These are phyloP conservation scores for Sympetrum striolatum DNA, from an alignment of 2,888 invertebrate species.

Conservation along the genomic window DNA sequence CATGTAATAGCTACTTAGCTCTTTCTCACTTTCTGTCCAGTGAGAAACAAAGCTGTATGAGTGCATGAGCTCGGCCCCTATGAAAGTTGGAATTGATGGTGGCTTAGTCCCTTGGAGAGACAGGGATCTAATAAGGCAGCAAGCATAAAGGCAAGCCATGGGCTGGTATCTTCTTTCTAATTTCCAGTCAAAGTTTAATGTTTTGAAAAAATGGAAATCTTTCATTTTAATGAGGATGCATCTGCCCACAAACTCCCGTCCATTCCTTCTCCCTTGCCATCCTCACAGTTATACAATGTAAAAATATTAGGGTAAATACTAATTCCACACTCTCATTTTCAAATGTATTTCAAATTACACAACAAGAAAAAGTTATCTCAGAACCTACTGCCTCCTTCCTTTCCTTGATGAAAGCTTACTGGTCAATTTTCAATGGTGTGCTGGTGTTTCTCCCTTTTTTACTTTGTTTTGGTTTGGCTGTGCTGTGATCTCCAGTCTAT, in stretches of 20 bases:
- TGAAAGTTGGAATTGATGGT: conserved; percentile 35
- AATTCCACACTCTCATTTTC: conserved; percentile 30
- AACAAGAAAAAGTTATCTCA: conserved; percentile 31
- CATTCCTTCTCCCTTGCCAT: conserved; percentile 39
- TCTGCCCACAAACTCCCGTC: conserved; percentile 41
- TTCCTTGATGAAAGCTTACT: conserved; percentile 43
- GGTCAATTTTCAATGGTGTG: conserved; percentile 43
- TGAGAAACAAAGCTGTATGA: conserved; percentile 37
- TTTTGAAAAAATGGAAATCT: conserved; percentile 15
- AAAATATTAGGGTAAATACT: conserved; percentile 5
- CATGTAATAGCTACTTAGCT: conserved; percentile 20
- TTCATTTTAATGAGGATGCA: conserved; percentile 39
- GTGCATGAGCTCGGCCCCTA: conserved; percentile 35
- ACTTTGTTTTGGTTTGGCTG: conserved; percentile 33
- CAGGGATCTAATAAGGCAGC: conserved; percentile 35
- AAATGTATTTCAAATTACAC: conserved; percentile 36
- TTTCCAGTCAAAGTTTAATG: conserved; percentile 36
- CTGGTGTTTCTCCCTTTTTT: conserved; percentile 43
- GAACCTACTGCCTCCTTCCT: conserved; percentile 42
- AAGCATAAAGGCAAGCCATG: conserved; percentile 38
- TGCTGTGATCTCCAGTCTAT: conserved; percentile 44
- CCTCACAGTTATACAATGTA: conserved; percentile 26
- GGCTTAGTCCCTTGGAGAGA: conserved; percentile 37
- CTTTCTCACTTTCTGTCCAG: conserved; percentile 42
- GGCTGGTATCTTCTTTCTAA: conserved; percentile 40